phyloP scores from a whole-genome alignment of 2,888 invertebrate genomes.

The Chalcosyrphus nemorum region DNA sequence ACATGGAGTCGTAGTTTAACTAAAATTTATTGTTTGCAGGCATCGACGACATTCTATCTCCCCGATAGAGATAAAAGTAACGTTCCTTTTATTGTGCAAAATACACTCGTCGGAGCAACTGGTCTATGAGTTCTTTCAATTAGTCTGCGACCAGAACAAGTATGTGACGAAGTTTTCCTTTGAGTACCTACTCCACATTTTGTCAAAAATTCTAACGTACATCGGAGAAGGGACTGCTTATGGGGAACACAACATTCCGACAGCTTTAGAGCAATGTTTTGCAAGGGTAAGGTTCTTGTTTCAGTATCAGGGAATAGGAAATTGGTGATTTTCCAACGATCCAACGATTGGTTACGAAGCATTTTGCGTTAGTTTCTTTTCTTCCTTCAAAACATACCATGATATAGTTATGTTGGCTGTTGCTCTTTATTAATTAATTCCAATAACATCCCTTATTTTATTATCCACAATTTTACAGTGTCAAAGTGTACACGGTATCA shows the following conservation, averaged over 20 bases:
- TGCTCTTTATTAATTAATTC: no score
- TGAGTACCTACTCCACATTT: conserved; percentile 78
- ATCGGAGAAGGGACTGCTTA: conserved; percentile 80
- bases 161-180: conserved; percentile 79
- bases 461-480: conserved; percentile 73
- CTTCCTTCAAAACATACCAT: no score
- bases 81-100: conserved; percentile 80
- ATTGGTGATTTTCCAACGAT: no score
- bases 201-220: conserved; percentile 79
- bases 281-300: conserved; percentile 74
- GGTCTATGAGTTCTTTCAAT: conserved; percentile 77
- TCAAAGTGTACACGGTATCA: conserved; percentile 77
- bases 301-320: no score
- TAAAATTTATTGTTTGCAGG: conserved; percentile 73
- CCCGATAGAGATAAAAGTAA: conserved; percentile 79
- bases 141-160: conserved; percentile 77
- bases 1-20: neutral
- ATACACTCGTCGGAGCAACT: conserved; percentile 78
- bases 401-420: no score
- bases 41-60: conserved; percentile 79
- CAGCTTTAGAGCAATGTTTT: conserved; percentile 79
- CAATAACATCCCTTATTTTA: neutral
- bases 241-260: conserved; percentile 77
- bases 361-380: no score
- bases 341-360: no score